phyloP scores from a whole-genome alignment of 2,113 vertebrate genomes.

The Accipiter cooperii region DNA sequence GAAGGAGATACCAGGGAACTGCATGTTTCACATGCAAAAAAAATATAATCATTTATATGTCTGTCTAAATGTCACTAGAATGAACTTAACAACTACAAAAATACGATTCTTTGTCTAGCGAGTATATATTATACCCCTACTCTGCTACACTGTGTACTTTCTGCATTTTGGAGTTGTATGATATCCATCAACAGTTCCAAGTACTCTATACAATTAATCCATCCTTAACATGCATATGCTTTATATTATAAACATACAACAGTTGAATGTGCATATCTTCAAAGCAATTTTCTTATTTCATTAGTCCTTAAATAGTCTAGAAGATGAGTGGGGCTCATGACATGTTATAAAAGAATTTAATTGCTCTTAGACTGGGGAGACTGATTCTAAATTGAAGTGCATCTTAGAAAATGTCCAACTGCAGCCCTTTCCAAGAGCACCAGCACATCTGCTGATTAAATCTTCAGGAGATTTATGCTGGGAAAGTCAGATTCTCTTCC shows the following conservation, averaged over 20 bases:
- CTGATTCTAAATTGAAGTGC: not conserved
- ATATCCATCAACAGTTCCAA: not conserved
- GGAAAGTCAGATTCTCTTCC: not conserved
- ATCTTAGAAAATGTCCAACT: not conserved
- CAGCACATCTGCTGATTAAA: conserved; percentile 4
- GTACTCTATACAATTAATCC: not conserved
- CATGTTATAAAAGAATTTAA: not conserved
- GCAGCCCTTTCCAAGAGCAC: not conserved
- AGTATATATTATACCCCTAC: not conserved
- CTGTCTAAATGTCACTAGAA: not conserved
- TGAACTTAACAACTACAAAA: not conserved
- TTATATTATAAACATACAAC: not conserved
- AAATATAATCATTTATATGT: not conserved
- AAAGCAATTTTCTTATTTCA: not conserved
- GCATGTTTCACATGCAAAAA: not conserved
- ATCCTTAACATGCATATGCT: not conserved
- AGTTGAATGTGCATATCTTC: not conserved
- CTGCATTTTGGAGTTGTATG: not conserved
- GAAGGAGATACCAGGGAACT: not conserved
- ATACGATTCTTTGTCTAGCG: not conserved
- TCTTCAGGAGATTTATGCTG: not conserved
- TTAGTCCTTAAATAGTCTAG: not conserved
- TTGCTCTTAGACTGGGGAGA: not conserved
- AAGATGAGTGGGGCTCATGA: not conserved
- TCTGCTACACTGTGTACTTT: not conserved